Conservation (phyloP, 1,140 invertebrate species). For the Halotydeus destructor region DNA sequence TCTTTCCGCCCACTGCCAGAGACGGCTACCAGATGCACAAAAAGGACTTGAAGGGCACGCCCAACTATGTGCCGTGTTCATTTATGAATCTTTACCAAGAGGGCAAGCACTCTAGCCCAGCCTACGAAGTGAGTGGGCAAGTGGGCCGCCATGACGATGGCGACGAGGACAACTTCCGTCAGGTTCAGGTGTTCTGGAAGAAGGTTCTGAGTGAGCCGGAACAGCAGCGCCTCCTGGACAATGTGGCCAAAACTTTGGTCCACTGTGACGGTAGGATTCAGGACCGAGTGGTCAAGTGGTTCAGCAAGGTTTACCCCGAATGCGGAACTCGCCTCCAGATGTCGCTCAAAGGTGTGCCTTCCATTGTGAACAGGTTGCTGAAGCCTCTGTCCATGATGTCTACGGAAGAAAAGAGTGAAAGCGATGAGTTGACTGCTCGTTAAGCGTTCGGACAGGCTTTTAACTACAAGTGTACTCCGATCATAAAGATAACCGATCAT, state of each 20-base stretch:
- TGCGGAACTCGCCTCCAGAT: constrained; percentile 24
- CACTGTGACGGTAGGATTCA: constrained; percentile 63
- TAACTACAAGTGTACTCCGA: no score
- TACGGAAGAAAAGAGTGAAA: no score
- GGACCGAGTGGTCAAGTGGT: constrained; percentile 28
- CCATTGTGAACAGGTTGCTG: no score
- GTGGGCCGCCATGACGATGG: constrained; percentile 46
- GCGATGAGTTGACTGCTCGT: no score
- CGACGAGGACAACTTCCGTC: constrained; percentile 74
- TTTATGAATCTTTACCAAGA: constrained; percentile 32
- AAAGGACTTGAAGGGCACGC: constrained; percentile 37
- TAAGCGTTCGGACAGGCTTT: no score
- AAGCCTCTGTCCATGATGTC: no score
- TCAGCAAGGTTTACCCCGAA: constrained; percentile 25
- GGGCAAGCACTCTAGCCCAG: constrained; percentile 12
- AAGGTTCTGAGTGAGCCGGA: constrained; percentile 43
- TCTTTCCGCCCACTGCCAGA: constrained; percentile 37
- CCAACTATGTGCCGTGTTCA: constrained; percentile 91
- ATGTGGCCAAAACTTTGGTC: constrained; percentile 53
- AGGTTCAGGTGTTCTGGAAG: constrained; percentile 55
- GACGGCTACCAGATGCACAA: constrained; percentile 44
- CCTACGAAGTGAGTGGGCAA: constrained; percentile 4
- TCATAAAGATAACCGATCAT: no score
- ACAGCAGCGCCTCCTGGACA: constrained; percentile 45
- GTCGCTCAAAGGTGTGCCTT: neutral